Conservation (phyloP, 2,888 invertebrate genomes). For the Drosophila barbarae region DNA sequence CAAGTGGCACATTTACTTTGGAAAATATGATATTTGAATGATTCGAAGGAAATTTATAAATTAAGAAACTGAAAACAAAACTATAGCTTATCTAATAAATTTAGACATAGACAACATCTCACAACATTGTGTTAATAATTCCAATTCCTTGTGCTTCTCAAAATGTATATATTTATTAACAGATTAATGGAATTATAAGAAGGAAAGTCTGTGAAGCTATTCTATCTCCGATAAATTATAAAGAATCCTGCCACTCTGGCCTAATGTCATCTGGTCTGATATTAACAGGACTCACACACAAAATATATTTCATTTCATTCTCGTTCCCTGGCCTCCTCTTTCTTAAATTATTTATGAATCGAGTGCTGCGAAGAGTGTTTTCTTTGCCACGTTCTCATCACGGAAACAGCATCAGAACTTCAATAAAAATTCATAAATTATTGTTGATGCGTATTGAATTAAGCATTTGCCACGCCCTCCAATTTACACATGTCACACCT, state of each 20-base stretch:
- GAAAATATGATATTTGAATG: background rate
- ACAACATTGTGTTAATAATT: background rate
- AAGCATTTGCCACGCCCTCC: constrained; percentile 39
- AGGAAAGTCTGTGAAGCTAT: background rate
- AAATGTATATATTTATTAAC: background rate
- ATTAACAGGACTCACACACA: background rate
- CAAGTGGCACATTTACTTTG: background rate
- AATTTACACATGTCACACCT: constrained; percentile 14
- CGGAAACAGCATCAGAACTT: constrained; percentile 34
- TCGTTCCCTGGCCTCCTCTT: background rate
- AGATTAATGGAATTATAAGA: background rate
- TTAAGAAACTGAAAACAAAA: background rate
- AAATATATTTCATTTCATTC: background rate
- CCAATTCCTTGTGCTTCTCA: background rate
- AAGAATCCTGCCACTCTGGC: background rate
- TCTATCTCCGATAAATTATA: background rate
- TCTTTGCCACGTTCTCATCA: constrained; percentile 9
- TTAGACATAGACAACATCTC: no score
- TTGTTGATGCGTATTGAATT: constrained; percentile 66
- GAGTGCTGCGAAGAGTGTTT: background rate
- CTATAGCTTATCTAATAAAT: background rate
- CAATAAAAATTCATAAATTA: constrained; percentile 68
- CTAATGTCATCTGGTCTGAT: background rate
- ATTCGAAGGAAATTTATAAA: background rate
- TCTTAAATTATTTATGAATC: constrained; percentile 27